Evolutionary conservation across 2,888 invertebrate species (phyloP).

Genomic region (Tenthredo distinguenda): DNA sequence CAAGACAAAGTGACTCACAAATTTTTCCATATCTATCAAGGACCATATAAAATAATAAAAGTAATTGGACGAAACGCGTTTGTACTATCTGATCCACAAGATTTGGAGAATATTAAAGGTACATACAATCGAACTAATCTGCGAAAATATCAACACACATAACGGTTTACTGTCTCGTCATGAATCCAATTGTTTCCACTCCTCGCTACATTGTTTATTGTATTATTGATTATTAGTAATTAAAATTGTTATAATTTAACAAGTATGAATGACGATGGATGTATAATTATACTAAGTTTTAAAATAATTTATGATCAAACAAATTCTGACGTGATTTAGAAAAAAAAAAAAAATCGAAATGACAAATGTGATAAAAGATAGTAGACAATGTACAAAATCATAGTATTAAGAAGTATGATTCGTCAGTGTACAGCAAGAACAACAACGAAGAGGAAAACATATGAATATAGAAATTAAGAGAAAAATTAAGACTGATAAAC

Average conservation of each 20-base stretch:
- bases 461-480: constrained; percentile 1
- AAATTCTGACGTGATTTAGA: neutral
- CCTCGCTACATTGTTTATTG: neutral
- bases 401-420: constrained; percentile 39
- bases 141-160: neutral
- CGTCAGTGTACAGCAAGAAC: constrained; percentile 37
- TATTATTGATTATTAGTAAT: constrained; percentile 18
- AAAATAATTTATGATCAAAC: no score
- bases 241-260: neutral
- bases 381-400: constrained; percentile 33
- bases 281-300: constrained; percentile 4
- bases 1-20: constrained; percentile 54
- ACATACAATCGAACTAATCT: no score
- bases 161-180: neutral
- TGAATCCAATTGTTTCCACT: constrained; percentile 17
- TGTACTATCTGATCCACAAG: constrained; percentile 34
- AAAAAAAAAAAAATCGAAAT: no score
- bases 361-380: neutral
- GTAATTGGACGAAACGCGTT: constrained; percentile 53
- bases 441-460: constrained; percentile 41
- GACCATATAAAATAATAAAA: constrained; percentile 53
- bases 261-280: constrained; percentile 35
- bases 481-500: constrained; percentile 6
- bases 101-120: neutral
- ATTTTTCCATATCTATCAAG: constrained; percentile 57